Evolutionary conservation across 2,888 invertebrate genomes (phyloP).

Genomic region (Drosophila flavopinicola): DNA sequence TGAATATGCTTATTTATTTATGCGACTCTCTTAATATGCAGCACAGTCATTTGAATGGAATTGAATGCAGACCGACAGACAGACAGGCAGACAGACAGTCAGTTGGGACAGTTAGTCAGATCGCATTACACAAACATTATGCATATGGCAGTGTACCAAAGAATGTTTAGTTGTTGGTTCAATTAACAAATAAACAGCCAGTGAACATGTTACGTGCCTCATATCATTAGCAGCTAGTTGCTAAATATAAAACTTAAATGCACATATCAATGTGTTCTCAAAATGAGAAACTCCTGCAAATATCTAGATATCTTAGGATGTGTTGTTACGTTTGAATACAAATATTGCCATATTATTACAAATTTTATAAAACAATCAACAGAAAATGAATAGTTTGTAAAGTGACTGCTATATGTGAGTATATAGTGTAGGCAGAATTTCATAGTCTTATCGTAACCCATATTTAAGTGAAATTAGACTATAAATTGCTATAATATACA

Average conservation of each 20-base stretch:
- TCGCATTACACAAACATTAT: constrained; percentile 36
- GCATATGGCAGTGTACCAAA: constrained; percentile 25
- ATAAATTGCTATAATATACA: no score
- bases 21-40: constrained; percentile 74
- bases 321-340: no score
- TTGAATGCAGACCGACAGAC: constrained; percentile 43
- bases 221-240: constrained; percentile 23
- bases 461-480: no score
- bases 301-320: no score
- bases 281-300: neutral
- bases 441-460: no score
- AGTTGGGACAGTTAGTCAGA: constrained; percentile 18
- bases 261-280: neutral
- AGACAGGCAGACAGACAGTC: constrained; percentile 2
- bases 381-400: no score
- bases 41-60: constrained; percentile 57
- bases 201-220: constrained; percentile 32
- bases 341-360: no score
- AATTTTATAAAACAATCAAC: no score
- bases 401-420: no score
- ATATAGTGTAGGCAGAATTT: no score
- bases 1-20: constrained; percentile 78
- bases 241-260: constrained; percentile 2
- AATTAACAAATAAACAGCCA: constrained; percentile 54
- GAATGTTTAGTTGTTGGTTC: constrained; percentile 22